A percentile compares a stretch with the other conserved stretches of the same genome.
phyloP scores from a whole-genome alignment of 2,797 vertebrate species.

The Dromococcyx pavoninus region DNA sequence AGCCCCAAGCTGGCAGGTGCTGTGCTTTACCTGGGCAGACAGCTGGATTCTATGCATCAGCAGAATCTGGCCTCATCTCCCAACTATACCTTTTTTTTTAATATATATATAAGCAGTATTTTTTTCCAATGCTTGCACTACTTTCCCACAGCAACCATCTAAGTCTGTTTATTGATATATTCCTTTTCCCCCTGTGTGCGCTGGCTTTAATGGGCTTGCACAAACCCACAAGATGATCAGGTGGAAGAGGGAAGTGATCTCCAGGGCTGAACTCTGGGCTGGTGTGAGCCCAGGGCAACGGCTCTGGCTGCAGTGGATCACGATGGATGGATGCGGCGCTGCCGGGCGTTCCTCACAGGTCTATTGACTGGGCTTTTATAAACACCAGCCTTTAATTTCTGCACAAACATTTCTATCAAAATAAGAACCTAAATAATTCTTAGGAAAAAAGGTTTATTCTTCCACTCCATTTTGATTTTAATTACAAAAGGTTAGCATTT shows the following conservation, averaged over 20 bases:
- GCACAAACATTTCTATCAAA: not conserved
- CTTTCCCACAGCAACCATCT: not conserved
- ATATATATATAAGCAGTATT: too few species aligned
- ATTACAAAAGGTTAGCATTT: conserved; percentile 54
- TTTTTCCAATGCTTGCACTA: not conserved
- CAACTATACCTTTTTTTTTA: not conserved
- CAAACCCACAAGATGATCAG: accelerated
- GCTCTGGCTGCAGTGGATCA: not conserved
- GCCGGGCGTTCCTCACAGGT: accelerated
- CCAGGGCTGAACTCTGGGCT: accelerated
- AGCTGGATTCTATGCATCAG: not conserved
- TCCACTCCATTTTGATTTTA: conserved; percentile 25
- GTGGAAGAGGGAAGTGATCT: not conserved
- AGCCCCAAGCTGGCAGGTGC: not conserved
- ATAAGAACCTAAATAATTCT: not conserved
- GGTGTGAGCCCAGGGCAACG: not conserved
- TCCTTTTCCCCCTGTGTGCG: not conserved
- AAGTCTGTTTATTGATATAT: not conserved
- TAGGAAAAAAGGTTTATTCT: not conserved
- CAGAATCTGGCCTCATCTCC: not conserved
- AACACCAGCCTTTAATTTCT: not conserved
- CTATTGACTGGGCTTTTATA: not conserved
- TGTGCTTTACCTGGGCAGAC: accelerated
- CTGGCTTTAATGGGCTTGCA: not conserved
- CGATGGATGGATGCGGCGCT: accelerated